Evolutionary conservation across 2,888 invertebrate genomes (phyloP), one percentile per base, ranked within the genome.

Genomic region (Orthonevra nobilis): DNA sequence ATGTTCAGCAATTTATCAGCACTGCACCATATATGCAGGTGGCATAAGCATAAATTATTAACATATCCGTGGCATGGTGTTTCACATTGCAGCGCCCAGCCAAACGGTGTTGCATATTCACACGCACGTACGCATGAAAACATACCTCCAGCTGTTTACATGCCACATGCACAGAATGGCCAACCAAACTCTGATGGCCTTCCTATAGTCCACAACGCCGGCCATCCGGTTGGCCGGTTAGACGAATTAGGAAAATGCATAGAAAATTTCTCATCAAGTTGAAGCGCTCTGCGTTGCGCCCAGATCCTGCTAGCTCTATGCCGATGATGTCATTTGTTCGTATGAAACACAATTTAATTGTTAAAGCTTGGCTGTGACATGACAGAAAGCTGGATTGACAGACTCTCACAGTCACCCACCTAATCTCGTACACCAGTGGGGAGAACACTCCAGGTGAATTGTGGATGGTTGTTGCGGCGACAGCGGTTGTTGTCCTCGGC

Each of bases 1-100:
- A 82, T 82, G 77, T 81, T 81, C 72, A 82, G 79, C 81, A 82
- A 82, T 82, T 82, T 82, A 82, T 82, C 82, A 82, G 74, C 70
- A 61, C 74, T 66, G 77, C 69, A 81, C 82, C 82, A 81, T 82
- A 81, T 82, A 81, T 70, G 82, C 82, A 82, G 82, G 82, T 82
- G 82, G 82, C 79, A 82, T 60, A 82, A 75, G 82, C 77, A 82
- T 82, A 82, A 82, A 82, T 82, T 81, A 82, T 74, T 79, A 75
- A 77, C 73, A 81, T 81, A 81, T 63, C 74, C 44, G 63, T 20
- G 64, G 70, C 50, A 54, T 66, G 79, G 40, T 79, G 66, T 66
- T 58, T 72, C 72, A 50, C 58, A 63, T 56, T 63, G 54, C 48
- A 20, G 34, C 30, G 34, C 26, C 15, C 61, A 70, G 40, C 48